A percentile compares a stretch with the other conserved stretches of the same genome.
Evolutionary conservation across 23 tunicate species (phyloP).

Genomic region (Halocynthia roretzi): DNA sequence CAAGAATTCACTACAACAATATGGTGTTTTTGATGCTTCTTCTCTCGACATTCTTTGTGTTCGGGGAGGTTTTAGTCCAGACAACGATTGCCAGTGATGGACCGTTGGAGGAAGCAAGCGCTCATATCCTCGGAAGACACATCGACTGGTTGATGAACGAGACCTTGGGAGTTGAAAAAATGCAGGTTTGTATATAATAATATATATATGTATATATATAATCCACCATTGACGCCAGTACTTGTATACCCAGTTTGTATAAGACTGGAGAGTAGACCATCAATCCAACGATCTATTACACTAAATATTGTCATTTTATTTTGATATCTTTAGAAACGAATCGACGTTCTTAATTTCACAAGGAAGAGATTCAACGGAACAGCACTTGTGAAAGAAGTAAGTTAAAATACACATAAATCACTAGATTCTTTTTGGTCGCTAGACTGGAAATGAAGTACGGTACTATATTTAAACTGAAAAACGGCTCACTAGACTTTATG

Average conservation of each 20-base stretch:
- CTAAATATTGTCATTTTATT: neutral
- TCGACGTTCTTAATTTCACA: constrained; percentile 4
- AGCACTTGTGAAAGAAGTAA: neutral
- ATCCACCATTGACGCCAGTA: neutral
- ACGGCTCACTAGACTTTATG: no score
- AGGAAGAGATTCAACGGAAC: neutral
- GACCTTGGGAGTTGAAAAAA: constrained; percentile 21
- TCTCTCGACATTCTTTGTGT: no score
- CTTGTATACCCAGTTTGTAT: no score
- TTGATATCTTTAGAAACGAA: neutral
- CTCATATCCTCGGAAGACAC: constrained; percentile 1
- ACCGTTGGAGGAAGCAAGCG: neutral
- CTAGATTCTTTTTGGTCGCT: no score
- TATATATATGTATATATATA: neutral
- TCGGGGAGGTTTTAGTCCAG: no score
- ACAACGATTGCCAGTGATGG: no score
- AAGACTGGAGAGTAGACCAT: no score
- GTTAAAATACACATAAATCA: neutral
- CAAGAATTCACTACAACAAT: no score
- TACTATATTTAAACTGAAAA: no score
- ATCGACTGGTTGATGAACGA: constrained; percentile 12
- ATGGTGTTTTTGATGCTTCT: no score
- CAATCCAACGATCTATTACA: neutral
- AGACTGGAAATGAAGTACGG: no score
- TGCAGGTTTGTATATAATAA: constrained; percentile 25